Conservation (phyloP, 2,888 invertebrate species). For the Macrosiphum euphorbiae region DNA sequence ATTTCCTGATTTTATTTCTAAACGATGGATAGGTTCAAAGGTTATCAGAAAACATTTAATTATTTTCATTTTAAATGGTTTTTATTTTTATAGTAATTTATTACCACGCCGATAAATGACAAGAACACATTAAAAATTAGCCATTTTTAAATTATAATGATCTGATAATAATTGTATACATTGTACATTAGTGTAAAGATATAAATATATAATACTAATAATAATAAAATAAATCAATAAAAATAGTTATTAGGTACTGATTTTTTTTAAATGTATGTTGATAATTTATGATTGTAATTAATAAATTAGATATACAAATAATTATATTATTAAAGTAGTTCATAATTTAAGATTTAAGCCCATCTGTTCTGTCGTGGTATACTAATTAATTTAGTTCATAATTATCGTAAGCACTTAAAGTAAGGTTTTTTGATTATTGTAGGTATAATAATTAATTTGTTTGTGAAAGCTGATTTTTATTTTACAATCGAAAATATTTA, state of each 20-base stretch:
- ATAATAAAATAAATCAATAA: neutral
- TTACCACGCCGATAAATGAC: neutral
- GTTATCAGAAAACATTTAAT: constrained; percentile 37
- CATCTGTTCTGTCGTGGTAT: neutral
- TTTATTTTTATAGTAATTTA: neutral
- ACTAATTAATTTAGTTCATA: neutral
- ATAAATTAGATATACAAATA: neutral
- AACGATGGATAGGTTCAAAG: neutral
- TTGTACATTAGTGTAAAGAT: neutral
- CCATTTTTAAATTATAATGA: neutral
- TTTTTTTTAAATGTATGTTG: neutral
- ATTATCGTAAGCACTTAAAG: neutral
- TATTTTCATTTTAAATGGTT: neutral
- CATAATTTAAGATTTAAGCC: neutral
- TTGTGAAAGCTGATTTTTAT: neutral
- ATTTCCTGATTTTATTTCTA: constrained; percentile 23
- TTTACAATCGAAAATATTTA: neutral
- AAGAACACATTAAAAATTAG: constrained; percentile 9
- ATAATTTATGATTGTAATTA: neutral
- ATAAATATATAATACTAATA: neutral
- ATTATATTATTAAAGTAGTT: neutral
- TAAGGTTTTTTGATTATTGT: neutral
- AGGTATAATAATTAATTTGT: neutral
- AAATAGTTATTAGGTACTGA: neutral
- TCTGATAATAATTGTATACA: neutral